Evolutionary conservation across 1,140 invertebrate species (phyloP).

Genomic region (Psilanteris sp.): DNA sequence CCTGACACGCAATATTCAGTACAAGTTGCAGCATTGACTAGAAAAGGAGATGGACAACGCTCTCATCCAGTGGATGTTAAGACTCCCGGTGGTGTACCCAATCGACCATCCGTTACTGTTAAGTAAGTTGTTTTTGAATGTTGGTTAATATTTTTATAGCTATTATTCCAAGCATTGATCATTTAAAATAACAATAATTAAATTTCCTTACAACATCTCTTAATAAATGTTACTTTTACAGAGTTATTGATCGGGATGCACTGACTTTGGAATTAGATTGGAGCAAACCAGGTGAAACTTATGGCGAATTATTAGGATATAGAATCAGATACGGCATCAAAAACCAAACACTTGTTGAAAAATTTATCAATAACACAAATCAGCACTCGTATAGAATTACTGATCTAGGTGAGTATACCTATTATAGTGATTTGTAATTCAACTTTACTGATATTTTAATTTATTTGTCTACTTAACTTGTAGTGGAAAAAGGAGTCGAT

Average conservation of each 20-base stretch:
- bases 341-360: slow-evolving; percentile 88
- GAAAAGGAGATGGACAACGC: slow-evolving; percentile 95
- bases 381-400: slow-evolving; percentile 80
- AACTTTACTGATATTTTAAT: no score
- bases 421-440: no score
- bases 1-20: slow-evolving; percentile 96
- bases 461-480: slow-evolving; percentile 42
- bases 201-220: no score
- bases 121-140: slow-evolving; percentile 87
- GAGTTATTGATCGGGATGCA: slow-evolving; percentile 87
- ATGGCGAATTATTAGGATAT: slow-evolving; percentile 92
- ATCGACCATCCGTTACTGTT: slow-evolving; percentile 89
- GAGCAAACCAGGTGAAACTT: slow-evolving; percentile 91
- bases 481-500: slow-evolving; percentile 90
- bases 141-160: no score
- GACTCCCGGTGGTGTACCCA: slow-evolving; percentile 96
- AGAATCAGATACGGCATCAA: slow-evolving; percentile 92
- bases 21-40: slow-evolving; percentile 94
- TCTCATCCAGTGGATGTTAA: slow-evolving; percentile 89
- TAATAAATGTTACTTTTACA: slow-evolving; percentile 76
- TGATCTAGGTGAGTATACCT: slow-evolving; percentile 77
- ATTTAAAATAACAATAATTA: no score
- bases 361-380: slow-evolving; percentile 81
- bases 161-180: no score
- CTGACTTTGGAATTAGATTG: slow-evolving; percentile 95